phyloP scores from a whole-genome alignment of 2,113 vertebrate genomes.

The Strix uralensis region DNA sequence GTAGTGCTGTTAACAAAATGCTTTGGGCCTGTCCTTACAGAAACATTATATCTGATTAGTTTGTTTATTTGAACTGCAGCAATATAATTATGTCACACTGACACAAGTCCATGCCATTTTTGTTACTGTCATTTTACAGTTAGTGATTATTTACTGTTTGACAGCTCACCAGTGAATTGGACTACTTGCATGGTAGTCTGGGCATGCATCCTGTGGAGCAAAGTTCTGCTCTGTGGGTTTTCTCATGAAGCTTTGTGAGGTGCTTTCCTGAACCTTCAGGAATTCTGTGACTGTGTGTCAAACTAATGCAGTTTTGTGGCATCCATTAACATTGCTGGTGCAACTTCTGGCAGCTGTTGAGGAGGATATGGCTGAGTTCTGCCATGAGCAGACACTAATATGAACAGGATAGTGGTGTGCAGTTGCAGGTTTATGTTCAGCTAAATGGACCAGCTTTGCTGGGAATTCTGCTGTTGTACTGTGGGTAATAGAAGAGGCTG shows the following conservation, averaged over 20 bases:
- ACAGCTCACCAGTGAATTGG: neutral
- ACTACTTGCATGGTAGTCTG: neutral
- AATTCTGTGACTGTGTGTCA: neutral
- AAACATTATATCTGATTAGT: neutral
- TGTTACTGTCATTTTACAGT: neutral
- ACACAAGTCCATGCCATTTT: neutral
- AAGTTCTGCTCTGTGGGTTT: neutral
- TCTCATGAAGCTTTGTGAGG: neutral
- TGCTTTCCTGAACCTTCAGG: neutral
- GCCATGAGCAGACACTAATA: neutral
- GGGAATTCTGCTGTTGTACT: neutral
- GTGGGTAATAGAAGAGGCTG: neutral
- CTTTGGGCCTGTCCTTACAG: neutral
- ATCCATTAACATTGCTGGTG: neutral
- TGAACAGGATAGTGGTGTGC: neutral
- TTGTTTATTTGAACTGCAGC: slow-evolving; percentile 1
- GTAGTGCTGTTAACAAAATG: neutral
- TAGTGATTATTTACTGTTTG: neutral
- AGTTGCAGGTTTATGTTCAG: neutral
- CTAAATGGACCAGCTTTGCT: neutral
- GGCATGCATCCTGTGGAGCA: neutral
- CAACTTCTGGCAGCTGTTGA: neutral
- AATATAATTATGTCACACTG: neutral
- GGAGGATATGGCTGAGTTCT: neutral
- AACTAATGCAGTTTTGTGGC: neutral